These are phyloP conservation scores for Emydura subglobosa DNA, from an alignment of 2,113 vertebrate genomes.

Conservation along the genomic window DNA sequence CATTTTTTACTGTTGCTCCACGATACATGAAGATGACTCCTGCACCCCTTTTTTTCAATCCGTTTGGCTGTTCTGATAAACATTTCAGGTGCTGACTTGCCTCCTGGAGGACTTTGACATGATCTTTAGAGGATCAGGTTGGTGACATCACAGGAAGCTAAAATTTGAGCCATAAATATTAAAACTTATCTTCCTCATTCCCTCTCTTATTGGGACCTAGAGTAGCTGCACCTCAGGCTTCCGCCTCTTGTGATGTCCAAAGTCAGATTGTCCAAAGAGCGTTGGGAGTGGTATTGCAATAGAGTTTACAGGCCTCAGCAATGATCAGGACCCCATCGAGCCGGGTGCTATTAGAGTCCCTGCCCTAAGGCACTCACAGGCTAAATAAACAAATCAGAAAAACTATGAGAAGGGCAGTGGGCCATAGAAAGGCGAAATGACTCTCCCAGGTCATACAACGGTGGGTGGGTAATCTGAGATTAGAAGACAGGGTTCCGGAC, in stretches of 20 bases:
- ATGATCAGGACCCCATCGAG: not conserved
- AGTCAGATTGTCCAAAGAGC: too few species aligned
- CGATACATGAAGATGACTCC: not conserved
- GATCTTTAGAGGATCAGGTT: not conserved
- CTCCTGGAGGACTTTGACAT: not conserved
- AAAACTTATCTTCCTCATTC: not conserved
- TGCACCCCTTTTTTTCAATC: not conserved
- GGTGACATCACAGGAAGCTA: not conserved
- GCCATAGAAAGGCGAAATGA: not conserved
- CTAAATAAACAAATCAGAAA: not conserved
- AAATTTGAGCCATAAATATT: not conserved
- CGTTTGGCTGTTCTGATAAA: not conserved
- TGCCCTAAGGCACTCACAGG: not conserved
- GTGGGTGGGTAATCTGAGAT: not conserved
- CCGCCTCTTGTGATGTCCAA: too few species aligned
- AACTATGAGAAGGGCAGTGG: not conserved
- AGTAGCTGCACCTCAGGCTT: not conserved
- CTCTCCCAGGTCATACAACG: not conserved
- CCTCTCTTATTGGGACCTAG: not conserved
- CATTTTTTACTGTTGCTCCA: not conserved
- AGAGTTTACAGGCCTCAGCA: too few species aligned
- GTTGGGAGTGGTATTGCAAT: too few species aligned
- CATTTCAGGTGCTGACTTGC: not conserved
- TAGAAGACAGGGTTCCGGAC: not conserved
- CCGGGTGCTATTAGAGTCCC: not conserved